Evolutionary conservation across 2,113 vertebrate genomes (phyloP).

Genomic region (Butorides virescens): DNA sequence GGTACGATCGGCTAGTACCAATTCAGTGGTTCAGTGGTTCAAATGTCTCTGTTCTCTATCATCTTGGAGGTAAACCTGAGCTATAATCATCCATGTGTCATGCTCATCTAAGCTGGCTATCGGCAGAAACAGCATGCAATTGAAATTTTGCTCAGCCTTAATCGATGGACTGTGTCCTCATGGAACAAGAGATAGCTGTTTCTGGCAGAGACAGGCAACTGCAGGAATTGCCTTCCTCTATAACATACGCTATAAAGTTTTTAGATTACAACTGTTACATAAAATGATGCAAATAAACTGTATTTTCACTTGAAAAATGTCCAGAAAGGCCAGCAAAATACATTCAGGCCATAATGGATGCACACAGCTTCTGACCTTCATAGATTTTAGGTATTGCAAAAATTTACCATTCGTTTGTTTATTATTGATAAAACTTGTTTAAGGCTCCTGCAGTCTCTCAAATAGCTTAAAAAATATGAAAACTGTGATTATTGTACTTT

Average conservation of each 20-base stretch:
- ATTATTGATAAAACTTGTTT: constrained; percentile 8
- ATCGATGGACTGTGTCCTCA: background rate
- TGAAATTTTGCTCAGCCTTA: background rate
- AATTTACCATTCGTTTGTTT: background rate
- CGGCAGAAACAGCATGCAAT: background rate
- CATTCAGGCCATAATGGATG: background rate
- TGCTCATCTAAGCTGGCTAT: background rate
- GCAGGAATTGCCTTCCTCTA: background rate
- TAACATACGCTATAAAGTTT: background rate
- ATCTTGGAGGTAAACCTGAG: background rate
- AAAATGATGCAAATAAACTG: background rate
- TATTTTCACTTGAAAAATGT: background rate
- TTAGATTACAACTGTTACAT: background rate
- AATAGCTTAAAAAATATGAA: background rate
- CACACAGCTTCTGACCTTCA: background rate
- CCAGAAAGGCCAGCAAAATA: background rate
- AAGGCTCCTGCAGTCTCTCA: background rate
- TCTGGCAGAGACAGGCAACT: background rate
- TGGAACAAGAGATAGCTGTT: background rate
- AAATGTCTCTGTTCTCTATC: background rate
- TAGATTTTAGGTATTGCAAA: background rate
- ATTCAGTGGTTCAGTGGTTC: background rate
- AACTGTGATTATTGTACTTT: background rate
- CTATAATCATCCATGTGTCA: background rate
- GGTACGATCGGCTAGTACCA: background rate